A percentile compares a stretch with the other conserved stretches of the same genome.
These are phyloP conservation scores for Eolophus roseicapilla DNA, from an alignment of 2,113 vertebrate genomes.

Conservation along the genomic window DNA sequence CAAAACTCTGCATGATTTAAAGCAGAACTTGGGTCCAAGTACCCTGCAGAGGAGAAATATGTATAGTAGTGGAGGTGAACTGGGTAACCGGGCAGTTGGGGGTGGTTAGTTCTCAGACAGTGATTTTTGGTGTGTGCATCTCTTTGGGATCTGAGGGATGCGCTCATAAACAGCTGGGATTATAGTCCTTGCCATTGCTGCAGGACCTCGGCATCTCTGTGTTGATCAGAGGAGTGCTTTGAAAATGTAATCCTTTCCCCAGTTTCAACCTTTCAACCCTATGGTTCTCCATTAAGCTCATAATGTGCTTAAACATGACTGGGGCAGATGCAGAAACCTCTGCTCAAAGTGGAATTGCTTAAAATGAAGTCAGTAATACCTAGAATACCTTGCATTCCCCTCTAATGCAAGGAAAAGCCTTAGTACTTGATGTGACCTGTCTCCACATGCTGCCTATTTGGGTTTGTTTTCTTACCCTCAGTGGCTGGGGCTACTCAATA, in stretches of 20 bases:
- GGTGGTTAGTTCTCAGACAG: neutral
- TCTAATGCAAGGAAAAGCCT: neutral
- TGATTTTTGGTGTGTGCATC: neutral
- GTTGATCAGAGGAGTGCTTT: neutral
- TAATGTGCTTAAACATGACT: neutral
- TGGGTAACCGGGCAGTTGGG: neutral
- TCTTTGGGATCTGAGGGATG: neutral
- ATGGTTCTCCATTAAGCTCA: neutral
- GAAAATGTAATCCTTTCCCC: neutral
- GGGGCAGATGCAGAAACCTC: neutral
- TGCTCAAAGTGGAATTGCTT: neutral
- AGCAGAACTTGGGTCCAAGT: neutral
- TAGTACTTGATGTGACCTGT: neutral
- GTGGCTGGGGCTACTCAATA: neutral
- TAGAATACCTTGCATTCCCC: slow-evolving; percentile 10
- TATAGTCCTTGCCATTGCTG: neutral
- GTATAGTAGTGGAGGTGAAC: neutral
- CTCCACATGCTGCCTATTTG: neutral
- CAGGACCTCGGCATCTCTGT: neutral
- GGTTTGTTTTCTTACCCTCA: neutral
- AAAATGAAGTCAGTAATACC: slow-evolving; percentile 18
- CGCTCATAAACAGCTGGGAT: neutral
- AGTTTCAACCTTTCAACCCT: neutral
- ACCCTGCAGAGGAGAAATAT: neutral
- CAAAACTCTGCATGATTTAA: neutral